Evolutionary conservation across 2,113 vertebrate species (phyloP).

Genomic region (Scopus umbretta): DNA sequence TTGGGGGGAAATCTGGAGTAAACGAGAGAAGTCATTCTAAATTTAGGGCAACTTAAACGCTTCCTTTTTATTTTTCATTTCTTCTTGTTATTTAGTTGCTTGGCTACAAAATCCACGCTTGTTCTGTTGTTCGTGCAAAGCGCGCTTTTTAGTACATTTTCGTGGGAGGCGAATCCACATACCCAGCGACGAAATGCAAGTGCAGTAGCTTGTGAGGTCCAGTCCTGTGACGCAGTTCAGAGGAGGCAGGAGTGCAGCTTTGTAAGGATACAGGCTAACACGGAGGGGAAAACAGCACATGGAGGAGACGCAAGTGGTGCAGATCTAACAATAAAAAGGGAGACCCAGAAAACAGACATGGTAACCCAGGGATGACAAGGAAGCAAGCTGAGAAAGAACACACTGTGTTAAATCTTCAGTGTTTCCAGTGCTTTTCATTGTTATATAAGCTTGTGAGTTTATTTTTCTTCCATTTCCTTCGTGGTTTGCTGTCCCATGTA

Average conservation of each 20-base stretch:
- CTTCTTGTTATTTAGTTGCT: background rate
- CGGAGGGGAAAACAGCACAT: fast-evolving
- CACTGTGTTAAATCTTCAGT: background rate
- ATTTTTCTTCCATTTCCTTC: background rate
- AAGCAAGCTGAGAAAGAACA: background rate
- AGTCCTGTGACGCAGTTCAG: fast-evolving
- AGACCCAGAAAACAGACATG: background rate
- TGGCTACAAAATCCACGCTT: background rate
- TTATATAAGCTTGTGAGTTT: background rate
- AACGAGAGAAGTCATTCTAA: background rate
- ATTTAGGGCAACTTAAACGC: background rate
- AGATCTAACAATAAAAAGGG: background rate
- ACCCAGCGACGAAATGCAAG: background rate
- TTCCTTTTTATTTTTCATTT: background rate
- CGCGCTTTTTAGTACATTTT: background rate
- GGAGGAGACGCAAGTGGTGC: background rate
- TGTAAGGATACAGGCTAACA: background rate
- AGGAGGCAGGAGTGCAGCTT: background rate
- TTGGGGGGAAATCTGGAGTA: background rate
- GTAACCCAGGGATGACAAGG: background rate
- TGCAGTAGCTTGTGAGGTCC: background rate
- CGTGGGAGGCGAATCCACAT: background rate
- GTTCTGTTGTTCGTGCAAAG: background rate
- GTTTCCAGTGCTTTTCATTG: background rate
- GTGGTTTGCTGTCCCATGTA: background rate